Conservation (phyloP, 2,113 vertebrate species). For the Corapipo altera region DNA sequence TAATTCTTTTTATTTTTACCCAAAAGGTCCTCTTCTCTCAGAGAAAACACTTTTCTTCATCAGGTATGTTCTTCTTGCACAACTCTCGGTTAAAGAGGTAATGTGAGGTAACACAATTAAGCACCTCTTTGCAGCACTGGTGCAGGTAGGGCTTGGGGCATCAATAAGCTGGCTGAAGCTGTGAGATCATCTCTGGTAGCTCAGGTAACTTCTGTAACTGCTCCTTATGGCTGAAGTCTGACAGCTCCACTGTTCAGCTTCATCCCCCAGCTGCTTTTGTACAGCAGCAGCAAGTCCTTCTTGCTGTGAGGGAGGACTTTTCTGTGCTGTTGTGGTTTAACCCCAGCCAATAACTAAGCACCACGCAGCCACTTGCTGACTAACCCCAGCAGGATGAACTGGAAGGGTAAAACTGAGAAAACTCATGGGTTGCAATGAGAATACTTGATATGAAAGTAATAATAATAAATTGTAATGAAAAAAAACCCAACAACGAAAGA, state of each 20-base stretch:
- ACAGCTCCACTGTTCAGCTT: neutral
- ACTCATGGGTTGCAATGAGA: neutral
- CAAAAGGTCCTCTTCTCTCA: neutral
- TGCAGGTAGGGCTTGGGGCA: neutral
- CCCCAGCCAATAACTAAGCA: neutral
- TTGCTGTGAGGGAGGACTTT: rapidly evolving
- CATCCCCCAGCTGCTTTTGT: neutral
- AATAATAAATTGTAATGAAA: neutral
- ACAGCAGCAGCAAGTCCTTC: neutral
- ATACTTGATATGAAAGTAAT: neutral
- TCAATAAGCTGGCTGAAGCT: neutral
- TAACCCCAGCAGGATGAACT: neutral
- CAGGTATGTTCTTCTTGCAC: neutral
- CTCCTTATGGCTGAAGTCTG: neutral
- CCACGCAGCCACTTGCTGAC: neutral
- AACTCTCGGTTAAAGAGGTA: neutral
- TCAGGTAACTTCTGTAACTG: neutral
- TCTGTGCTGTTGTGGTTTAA: neutral
- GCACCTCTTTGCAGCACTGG: too few relatives aligned
- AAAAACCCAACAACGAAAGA: neutral
- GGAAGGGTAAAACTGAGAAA: neutral
- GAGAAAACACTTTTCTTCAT: neutral
- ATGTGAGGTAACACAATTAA: neutral
- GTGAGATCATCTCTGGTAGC: neutral
- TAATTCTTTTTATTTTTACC: neutral